Base-by-base conservation (phyloP, 2,113 vertebrate genomes). In the Morone chrysops region DNA sequence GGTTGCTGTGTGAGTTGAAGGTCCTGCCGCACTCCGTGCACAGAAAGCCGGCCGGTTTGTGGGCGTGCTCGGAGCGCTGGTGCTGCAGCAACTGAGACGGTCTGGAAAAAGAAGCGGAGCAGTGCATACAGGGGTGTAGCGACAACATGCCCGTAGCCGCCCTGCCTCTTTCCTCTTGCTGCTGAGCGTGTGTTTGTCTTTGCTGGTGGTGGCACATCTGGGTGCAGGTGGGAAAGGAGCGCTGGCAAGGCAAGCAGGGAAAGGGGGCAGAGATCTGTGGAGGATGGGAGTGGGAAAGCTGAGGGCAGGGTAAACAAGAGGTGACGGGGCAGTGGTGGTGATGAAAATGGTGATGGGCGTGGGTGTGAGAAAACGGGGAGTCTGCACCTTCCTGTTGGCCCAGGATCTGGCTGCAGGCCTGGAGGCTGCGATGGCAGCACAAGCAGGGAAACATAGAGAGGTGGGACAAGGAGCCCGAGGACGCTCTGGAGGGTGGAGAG, bases 1-100 rank as follows among this genome's bases (percentile, higher is more conserved):
- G 95, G 85, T 96, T 96, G 89, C 95, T 95, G 87, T 96, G 95
- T 0, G 95, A 96, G 91, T 96, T 94, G 81, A 96, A 95, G 22
- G 94, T 86, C 25, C 95, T 86, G n/a, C 95, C 95, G 1, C 96
- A 96, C 81, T 96, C 94, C 0, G 93, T 89, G 87, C 96, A 96
- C 54, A 96, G 85, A 87, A 96, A 96, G 62, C 95, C 95, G 0
- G 91, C 56, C 0, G 86, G 61, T 77, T 96, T 95, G 60, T 93
- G 84, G 9, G 92, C 78, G 2, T 95, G 95, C 80, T 94, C 93
- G 0, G 92, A 70, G 25, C 93, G 94, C 91, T 95, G 95, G 84
- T 96, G 95, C 88, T 96, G 95, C 80, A 96, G 94, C 63, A 96
- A 68, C 91, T 96, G 95, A 1, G 94, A 95, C 0, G 95, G 95